Base-by-base conservation (phyloP, 2,888 invertebrate species). In the Tuta absoluta region DNA sequence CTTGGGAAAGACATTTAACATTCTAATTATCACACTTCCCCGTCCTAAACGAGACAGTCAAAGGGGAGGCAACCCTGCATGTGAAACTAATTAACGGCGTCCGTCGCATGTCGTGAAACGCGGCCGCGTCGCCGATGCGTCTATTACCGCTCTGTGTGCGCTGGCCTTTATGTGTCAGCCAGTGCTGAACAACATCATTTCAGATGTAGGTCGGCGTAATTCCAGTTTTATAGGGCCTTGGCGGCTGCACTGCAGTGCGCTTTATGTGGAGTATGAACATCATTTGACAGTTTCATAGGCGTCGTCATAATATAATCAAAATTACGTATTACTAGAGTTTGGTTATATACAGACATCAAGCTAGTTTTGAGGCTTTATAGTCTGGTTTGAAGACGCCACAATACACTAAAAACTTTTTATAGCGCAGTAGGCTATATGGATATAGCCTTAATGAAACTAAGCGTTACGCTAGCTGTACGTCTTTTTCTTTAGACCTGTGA, bases 21-120 rank as follows among this genome's bases (percentile, higher is more conserved):
- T 51, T 10, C 11, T 51, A 19, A 51, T 51, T 51, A 51, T 51
- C 51, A 11, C 23, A 10, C 33, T 51, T 19, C 12, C 11, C n/a
- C 12, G 2, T 11, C 8, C 1, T 1, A 51, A 21, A 23, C 23
- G 23, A 21, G 21, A 5, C 51, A 4, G 10, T 37, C 11, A 24
- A 49, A 0, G 7, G 33, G n/a, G 56, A 8, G 17, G 8, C 61
- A 61, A 12, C 61, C 61, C 61, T 61, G 63, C 23, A 58, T 62
- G 64, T 65, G 57, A 62, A 66, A 71, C 72, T 76, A 76, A 77
- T 77, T 74, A 75, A 75, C 71, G 70, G 69, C 69, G 68, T 65
- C 66, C 66, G 67, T 69, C 65, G 70, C 67, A 71, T 70, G 76
- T 71, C 60, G 72, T 69, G 71, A 67, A 70, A 66, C 67, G 19